These are phyloP conservation scores for Arothron firmamentum DNA, from an alignment of 2,113 vertebrate species.

Conservation along the genomic window DNA sequence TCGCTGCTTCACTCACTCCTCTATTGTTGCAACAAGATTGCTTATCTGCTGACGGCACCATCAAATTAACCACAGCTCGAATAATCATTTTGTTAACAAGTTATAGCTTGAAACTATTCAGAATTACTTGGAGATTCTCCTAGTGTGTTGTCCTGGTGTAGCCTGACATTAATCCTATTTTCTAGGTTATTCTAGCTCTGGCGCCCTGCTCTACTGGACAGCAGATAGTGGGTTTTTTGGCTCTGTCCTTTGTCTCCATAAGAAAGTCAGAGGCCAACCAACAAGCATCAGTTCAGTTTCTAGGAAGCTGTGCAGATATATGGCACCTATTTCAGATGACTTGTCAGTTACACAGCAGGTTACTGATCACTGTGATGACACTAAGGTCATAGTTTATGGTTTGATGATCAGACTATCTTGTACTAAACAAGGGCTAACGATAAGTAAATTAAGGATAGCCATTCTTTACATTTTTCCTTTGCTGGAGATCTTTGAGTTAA, in stretches of 20 bases:
- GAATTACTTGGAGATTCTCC: background rate
- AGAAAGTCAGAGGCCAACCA: slow-evolving; percentile 25
- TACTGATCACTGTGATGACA: background rate
- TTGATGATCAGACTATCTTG: background rate
- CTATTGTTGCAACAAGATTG: background rate
- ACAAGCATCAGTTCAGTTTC: slow-evolving; percentile 35
- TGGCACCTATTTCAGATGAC: too few relatives aligned
- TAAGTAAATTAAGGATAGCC: slow-evolving; percentile 5
- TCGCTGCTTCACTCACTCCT: slow-evolving; percentile 2
- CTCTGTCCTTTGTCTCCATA: slow-evolving; percentile 28
- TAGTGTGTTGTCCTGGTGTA: background rate
- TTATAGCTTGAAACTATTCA: background rate
- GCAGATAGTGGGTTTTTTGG: slow-evolving; percentile 22
- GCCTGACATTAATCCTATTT: slow-evolving; percentile 1
- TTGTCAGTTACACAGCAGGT: background rate
- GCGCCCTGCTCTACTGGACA: slow-evolving; percentile 3
- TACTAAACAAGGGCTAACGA: background rate
- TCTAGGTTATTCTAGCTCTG: background rate
- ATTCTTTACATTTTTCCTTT: background rate
- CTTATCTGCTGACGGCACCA: background rate
- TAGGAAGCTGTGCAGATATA: slow-evolving; percentile 18
- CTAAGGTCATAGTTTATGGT: background rate
- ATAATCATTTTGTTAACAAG: background rate
- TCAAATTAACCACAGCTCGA: background rate
- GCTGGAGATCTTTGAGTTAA: slow-evolving; percentile 11